Evolutionary conservation across 2,797 vertebrate genomes (phyloP), one percentile per base, ranked within the genome.

Genomic region (Chaunax sp.): DNA sequence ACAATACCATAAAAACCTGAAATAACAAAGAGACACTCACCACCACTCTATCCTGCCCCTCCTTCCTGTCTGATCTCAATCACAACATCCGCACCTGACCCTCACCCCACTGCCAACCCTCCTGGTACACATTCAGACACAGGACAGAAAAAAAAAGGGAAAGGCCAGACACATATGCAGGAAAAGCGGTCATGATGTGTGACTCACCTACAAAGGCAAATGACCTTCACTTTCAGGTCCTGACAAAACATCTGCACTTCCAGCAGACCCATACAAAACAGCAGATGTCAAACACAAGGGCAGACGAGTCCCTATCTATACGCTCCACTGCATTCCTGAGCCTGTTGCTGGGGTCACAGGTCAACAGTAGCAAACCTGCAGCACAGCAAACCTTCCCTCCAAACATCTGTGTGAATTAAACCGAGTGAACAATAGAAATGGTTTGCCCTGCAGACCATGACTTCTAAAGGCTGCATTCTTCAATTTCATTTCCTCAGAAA

Each of bases 311-410:
- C 71, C 80, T 55, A 78, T 81, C 65, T 76, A 55, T 40, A 75
- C 60, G 72, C 60, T 72, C 41, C 19, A 46, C 80, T 58, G 62
- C 75, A 72, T 69, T 72, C 64, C 46, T 37, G 49, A 67, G 62
- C 82, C 75, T 88, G 82, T 88, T 83, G 81, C 65, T 44, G 45
- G 43, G 69, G 84, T 83, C 85, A 79, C 10, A 86, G 83, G 66
- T 82, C 76, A 70, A 63, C 55, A 28, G 43, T 55, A 43, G 16
- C 11, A 20, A 52, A 69, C 8, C 60, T 46, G 52, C 45, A 20
- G 9, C 26, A 54, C 3, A 51, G 38, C 5, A 41, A 1, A 11
- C 5, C 16, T 22, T 19, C 19, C 22, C 2, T 28, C 10, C 20
- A 59, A 55, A 61, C 13, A 46, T 8, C 8, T n/a, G 16, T 16